These are phyloP conservation scores for Pseudopleuronectes americanus DNA, from an alignment of 2,797 vertebrate species.

Conservation along the genomic window DNA sequence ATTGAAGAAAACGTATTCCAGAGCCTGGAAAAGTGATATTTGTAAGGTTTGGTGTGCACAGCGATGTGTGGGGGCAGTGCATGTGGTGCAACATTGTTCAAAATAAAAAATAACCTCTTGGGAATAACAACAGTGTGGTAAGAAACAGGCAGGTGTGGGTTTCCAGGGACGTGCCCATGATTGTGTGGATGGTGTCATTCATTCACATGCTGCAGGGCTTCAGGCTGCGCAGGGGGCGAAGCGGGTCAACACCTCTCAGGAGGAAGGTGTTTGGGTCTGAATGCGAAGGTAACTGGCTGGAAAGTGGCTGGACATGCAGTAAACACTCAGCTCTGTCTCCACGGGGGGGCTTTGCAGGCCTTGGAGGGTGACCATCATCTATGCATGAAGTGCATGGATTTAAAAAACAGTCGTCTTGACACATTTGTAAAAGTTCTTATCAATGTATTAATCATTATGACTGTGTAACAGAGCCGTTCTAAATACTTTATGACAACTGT, in stretches of 20 bases:
- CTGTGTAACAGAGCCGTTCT: slow-evolving; percentile 74
- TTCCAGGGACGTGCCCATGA: slow-evolving; percentile 9
- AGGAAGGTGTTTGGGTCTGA: slow-evolving; percentile 21
- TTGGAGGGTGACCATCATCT: slow-evolving; percentile 70
- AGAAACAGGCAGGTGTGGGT: neutral
- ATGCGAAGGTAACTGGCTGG: slow-evolving; percentile 25
- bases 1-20: slow-evolving; percentile 28
- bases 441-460: slow-evolving; percentile 70
- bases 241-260: slow-evolving; percentile 32
- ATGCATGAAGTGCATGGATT: slow-evolving; percentile 89
- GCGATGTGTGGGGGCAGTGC: slow-evolving; percentile 18
- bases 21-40: slow-evolving; percentile 14
- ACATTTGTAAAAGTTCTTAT: slow-evolving; percentile 74
- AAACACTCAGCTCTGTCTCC: slow-evolving; percentile 39
- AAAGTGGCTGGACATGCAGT: slow-evolving; percentile 30
- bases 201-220: slow-evolving; percentile 23
- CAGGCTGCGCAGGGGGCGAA: slow-evolving; percentile 21
- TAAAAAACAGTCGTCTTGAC: slow-evolving; percentile 76
- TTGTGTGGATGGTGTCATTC: slow-evolving; percentile 30
- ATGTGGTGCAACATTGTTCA: slow-evolving; percentile 41
- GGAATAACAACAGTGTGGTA: slow-evolving; percentile 36
- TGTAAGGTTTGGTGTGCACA: slow-evolving; percentile 22
- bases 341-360: slow-evolving; percentile 33
- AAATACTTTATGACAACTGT: slow-evolving; percentile 76
- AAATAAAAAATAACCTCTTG: slow-evolving; percentile 19